Conservation (phyloP, 2,888 invertebrate genomes). For the Agelastica alni region DNA sequence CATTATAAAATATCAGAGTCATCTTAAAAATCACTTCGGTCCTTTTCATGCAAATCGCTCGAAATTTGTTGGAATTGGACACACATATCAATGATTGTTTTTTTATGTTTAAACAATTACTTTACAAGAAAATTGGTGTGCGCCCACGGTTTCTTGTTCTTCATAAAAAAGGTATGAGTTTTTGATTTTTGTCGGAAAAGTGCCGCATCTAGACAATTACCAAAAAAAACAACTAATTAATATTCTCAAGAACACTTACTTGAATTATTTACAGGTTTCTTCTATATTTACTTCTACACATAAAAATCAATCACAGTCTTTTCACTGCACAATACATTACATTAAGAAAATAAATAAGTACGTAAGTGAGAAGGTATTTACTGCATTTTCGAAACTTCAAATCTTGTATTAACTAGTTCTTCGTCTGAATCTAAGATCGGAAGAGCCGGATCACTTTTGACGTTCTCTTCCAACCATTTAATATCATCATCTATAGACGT, state of each 20-base stretch:
- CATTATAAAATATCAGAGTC: too few relatives aligned
- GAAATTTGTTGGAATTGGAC: too few relatives aligned
- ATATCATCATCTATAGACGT: conserved; percentile 73
- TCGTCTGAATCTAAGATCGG: conserved; percentile 77
- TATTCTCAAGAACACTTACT: not conserved
- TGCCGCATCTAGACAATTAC: too few relatives aligned
- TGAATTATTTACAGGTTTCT: not conserved
- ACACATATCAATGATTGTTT: too few relatives aligned
- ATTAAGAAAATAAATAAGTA: conserved; percentile 5
- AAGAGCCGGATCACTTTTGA: conserved; percentile 73
- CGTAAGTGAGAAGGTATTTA: conserved; percentile 46
- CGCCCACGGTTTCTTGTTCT: too few relatives aligned
- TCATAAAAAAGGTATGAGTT: too few relatives aligned
- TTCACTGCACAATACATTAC: not conserved
- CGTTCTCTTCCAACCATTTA: conserved; percentile 94
- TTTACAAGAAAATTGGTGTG: too few relatives aligned
- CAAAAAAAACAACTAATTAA: too few relatives aligned
- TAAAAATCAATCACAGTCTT: not conserved
- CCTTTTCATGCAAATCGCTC: too few relatives aligned
- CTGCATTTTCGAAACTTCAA: conserved; percentile 90
- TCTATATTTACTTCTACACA: not conserved
- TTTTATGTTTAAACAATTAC: too few relatives aligned
- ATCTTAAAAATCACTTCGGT: too few relatives aligned
- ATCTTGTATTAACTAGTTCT: conserved; percentile 82
- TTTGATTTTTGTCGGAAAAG: too few relatives aligned